Evolutionary conservation across 2,113 vertebrate species (phyloP), one percentile per base, ranked within the genome.

Genomic region (Enhydra lutris): DNA sequence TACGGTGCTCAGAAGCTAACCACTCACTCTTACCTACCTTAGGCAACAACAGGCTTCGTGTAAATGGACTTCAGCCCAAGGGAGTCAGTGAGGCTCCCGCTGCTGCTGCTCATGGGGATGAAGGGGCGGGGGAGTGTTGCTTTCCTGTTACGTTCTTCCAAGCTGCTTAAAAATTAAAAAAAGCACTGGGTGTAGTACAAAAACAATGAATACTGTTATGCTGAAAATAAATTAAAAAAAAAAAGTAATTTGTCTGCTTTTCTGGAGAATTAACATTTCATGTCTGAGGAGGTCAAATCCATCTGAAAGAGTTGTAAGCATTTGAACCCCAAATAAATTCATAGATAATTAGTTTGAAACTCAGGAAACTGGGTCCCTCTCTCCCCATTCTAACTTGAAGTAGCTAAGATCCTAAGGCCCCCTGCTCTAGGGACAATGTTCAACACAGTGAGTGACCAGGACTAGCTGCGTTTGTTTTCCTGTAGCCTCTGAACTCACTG

Each of bases 1-100:
- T 96, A 97, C 97, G 94, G 86, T 52, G 97, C 92, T 80, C 88
- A 97, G 89, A 69, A 95, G 23, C 71, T 95, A 97, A 97, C 63
- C 14, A 96, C 31, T 98, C 12, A 52, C 15, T 95, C 29, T 91
- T 95, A 90, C 57, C 59, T 95, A 91, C 57, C 29, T 97, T 95
- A 96, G 90, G 45, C 96, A 82, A 61, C 94, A 98, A 96, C 8
- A 97, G 92, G 61, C 74, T 92, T 80, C 42, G 74, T 83, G 55
- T 94, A 89, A 97, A 97, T 94, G 90, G 74, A 88, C 24, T 89
- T 63, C 78, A 73, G 45, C 85, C 83, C 45, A 88, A 97, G 80
- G 81, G 39, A 94, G 57, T 47, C 73, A 96, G 42, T 94, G 63
- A 84, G 50, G 42, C 88, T 95, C 23, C 88, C 96, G 31, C 69